These are phyloP conservation scores for Ceratoteleas bidentatus DNA, from an alignment of 1,140 invertebrate genomes.

Conservation along the genomic window DNA sequence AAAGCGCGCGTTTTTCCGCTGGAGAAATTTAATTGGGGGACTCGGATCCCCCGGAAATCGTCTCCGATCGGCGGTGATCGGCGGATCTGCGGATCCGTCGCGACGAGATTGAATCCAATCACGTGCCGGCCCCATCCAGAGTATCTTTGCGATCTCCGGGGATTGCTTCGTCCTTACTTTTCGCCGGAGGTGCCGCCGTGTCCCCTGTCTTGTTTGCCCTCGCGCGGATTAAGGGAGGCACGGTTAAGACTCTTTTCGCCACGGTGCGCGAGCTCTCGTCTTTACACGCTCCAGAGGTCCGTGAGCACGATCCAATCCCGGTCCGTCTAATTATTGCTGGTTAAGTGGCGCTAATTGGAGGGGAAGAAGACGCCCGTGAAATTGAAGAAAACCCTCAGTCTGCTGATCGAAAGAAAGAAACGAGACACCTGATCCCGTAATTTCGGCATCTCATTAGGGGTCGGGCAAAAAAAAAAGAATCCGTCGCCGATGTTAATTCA, in stretches of 20 bases:
- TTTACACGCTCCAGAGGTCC: conserved; percentile 73
- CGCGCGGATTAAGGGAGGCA: conserved; percentile 59
- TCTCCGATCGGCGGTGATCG: conserved; percentile 4
- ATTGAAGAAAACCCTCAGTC: conserved; percentile 74
- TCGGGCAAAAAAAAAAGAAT: conserved; percentile 7
- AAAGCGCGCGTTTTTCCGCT: conserved; percentile 18
- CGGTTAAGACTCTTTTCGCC: conserved; percentile 47
- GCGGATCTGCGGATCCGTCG: conserved; percentile 4
- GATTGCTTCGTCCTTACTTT: conserved; percentile 61
- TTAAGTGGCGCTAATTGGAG: conserved; percentile 78
- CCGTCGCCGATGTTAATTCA: not conserved
- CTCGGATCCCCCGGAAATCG: conserved; percentile 30
- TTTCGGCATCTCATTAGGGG: conserved; percentile 43
- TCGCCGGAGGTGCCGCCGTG: conserved; percentile 60
- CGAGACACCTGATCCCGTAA: conserved; percentile 54
- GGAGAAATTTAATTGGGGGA: conserved; percentile 66
- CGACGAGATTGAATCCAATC: conserved; percentile 61
- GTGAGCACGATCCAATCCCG: conserved; percentile 72
- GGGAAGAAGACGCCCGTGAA: conserved; percentile 74
- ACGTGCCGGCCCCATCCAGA: conserved; percentile 45
- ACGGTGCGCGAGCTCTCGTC: conserved; percentile 57
- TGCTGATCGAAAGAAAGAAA: conserved; percentile 66
- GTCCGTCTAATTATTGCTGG: conserved; percentile 77
- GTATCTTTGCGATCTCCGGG: conserved; percentile 49
- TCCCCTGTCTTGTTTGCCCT: conserved; percentile 63